phyloP scores from a whole-genome alignment of 2,113 vertebrate species.

The Tinamus guttatus region DNA sequence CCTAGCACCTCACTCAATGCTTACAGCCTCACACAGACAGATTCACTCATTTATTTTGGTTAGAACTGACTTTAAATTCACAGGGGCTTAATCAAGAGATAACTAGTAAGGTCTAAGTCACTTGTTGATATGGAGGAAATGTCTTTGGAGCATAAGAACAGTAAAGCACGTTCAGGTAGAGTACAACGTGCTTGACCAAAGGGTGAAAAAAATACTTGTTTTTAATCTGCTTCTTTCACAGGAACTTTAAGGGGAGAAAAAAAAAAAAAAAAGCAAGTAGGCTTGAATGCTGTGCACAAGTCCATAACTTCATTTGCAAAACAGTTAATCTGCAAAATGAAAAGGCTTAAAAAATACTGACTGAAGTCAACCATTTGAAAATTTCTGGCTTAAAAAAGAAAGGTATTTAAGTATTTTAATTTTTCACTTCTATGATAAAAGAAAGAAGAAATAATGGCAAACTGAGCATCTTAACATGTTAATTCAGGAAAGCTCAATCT shows the following conservation, averaged over 20 bases:
- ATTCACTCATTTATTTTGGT: neutral
- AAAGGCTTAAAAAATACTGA: neutral
- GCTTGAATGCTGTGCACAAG: neutral
- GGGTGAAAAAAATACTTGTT: neutral
- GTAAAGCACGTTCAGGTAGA: slow-evolving; percentile 9
- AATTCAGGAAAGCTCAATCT: neutral
- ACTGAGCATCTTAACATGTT: neutral
- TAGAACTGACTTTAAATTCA: slow-evolving; percentile 16
- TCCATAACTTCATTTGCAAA: neutral
- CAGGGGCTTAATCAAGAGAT: slow-evolving; percentile 25
- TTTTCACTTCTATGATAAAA: neutral
- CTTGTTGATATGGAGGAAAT: neutral
- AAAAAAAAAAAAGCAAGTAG: neutral
- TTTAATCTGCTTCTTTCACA: neutral
- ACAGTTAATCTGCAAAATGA: neutral
- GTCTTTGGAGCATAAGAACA: neutral
- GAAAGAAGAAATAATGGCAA: neutral
- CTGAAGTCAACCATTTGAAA: neutral
- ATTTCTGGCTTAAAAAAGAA: neutral
- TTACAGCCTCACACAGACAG: neutral
- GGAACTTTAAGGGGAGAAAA: neutral
- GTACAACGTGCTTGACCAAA: neutral
- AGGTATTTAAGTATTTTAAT: neutral
- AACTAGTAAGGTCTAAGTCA: neutral
- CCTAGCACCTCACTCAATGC: neutral